Evolutionary conservation across 2,113 vertebrate genomes (phyloP), one percentile per base, ranked within the genome.

Genomic region (Leptocoma aspasia): DNA sequence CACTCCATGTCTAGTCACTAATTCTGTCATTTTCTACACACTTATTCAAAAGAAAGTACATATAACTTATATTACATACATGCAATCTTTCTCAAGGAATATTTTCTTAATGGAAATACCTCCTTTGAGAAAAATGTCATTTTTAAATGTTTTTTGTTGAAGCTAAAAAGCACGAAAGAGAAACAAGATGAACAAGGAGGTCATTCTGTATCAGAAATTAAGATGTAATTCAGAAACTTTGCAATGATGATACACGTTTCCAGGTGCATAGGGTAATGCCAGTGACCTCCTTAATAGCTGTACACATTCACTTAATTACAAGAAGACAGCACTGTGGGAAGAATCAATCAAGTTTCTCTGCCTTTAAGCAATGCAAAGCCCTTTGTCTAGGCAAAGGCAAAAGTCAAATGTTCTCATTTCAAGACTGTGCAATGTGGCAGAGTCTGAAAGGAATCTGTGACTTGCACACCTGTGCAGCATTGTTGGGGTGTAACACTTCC

Each of bases 211-310:
- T 39, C 21, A 3, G 44, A 82, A 81, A 86, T 79, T 82, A 80
- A 63, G n/a, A 64, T 15, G 28, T 45, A 85, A 83, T 88, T 52
- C 56, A 86, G 30, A 85, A 94, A 76, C 47, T 42, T 42, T 42
- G 42, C 49, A 76, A 59, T 28, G 63, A 28, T 79, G 57, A 70
- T 23, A 78, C 20, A 50, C 28, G 76, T 54, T 50, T 79, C 61
- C 50, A 87, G 22, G 60, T 92, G 33, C 9, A 59, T 4, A 84
- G 71, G 68, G 13, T 76, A 83, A 96, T 35, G 59, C 65, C 82
- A 97, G 84, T 82, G 47, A 88, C 65, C 53, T 96, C 92, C 7
- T 13, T 79, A 93, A 89, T 72, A 88, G 81, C 31, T 89, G 41
- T 64, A 75, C 30, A 17, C 31, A 50, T 70, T 87, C 20, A 72